These are phyloP conservation scores for Phylloscopus whistleri DNA, from an alignment of 2,113 vertebrate species.

Conservation along the genomic window DNA sequence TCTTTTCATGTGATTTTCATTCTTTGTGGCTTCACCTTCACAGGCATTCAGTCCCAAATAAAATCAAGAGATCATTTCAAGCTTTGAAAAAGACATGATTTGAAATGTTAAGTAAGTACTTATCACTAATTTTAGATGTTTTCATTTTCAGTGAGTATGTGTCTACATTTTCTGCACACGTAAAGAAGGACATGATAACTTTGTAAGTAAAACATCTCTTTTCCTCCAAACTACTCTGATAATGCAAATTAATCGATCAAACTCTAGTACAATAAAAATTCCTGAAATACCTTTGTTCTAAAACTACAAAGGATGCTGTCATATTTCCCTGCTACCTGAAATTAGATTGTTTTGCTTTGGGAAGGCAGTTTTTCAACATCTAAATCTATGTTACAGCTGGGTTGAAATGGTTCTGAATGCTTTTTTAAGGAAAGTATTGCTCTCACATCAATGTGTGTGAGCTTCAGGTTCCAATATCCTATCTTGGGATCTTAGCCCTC, in stretches of 20 bases:
- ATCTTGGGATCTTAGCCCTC: neutral
- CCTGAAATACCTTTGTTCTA: neutral
- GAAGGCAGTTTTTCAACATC: neutral
- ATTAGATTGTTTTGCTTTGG: slow-evolving; percentile 4
- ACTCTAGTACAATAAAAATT: slow-evolving; percentile 1
- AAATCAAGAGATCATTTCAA: neutral
- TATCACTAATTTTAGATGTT: neutral
- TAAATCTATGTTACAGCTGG: neutral
- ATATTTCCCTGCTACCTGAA: neutral
- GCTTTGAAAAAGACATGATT: neutral
- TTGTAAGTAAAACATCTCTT: neutral
- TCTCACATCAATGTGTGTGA: neutral
- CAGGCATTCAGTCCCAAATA: neutral
- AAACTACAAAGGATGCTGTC: neutral
- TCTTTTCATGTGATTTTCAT: neutral
- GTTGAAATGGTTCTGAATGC: neutral
- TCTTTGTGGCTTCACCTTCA: neutral
- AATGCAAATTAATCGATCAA: neutral
- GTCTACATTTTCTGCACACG: neutral
- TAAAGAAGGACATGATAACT: neutral
- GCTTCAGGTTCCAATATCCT: neutral
- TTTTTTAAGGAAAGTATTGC: neutral
- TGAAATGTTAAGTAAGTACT: neutral
- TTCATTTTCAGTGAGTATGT: neutral
- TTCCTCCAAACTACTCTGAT: neutral